phyloP scores from a whole-genome alignment of 2,797 vertebrate species.

The Pangasius macronema region DNA sequence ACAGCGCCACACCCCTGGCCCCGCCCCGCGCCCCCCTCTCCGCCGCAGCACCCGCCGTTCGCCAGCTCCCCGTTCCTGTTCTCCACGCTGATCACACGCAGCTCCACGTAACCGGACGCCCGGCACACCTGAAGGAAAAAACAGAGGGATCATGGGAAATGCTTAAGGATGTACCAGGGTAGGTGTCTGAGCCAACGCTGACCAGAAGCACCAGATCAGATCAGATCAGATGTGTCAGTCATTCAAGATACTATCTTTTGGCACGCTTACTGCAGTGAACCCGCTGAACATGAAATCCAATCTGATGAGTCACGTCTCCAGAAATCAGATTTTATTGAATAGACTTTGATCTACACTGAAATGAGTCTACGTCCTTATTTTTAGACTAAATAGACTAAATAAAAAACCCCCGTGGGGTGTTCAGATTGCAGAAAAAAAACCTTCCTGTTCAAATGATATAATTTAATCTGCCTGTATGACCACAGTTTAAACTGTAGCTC shows the following conservation, averaged over 20 bases:
- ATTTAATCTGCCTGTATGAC: neutral
- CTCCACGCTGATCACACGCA: slow-evolving; percentile 87
- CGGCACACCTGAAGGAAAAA: slow-evolving; percentile 79
- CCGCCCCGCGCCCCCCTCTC: slow-evolving; percentile 67
- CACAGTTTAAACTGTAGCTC: neutral
- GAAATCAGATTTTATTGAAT: neutral
- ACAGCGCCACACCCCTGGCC: slow-evolving; percentile 78
- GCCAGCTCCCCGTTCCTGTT: slow-evolving; percentile 87
- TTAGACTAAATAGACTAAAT: too few relatives aligned
- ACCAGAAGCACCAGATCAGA: neutral
- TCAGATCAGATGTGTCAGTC: neutral
- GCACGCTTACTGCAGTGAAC: too few relatives aligned
- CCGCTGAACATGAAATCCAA: neutral
- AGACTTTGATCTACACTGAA: too few relatives aligned
- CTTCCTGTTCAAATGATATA: neutral
- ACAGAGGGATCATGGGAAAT: neutral
- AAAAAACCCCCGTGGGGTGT: too few relatives aligned
- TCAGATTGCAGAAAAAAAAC: neutral
- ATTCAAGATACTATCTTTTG: neutral
- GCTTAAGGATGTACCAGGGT: neutral
- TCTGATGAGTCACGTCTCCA: neutral
- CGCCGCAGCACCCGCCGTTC: slow-evolving; percentile 88
- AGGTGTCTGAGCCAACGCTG: neutral
- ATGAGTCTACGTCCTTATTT: too few relatives aligned
- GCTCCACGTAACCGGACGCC: slow-evolving; percentile 91